Percentiles rank a stretch among this genome's conserved stretches.
Evolutionary conservation across 2,888 invertebrate genomes (phyloP).

Genomic region (Omphaloscelis lunosa): DNA sequence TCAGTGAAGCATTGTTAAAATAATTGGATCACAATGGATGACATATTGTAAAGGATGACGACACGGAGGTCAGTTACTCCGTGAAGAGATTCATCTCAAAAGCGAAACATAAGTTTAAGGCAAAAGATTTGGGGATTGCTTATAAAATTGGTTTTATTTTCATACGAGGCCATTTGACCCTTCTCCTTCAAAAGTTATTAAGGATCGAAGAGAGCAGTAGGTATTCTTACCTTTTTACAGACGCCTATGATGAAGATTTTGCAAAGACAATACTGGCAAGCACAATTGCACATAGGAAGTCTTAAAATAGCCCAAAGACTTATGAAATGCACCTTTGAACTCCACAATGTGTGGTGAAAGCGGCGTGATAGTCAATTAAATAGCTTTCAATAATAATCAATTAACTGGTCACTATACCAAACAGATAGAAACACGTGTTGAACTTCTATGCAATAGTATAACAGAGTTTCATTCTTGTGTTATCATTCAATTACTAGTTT

Average conservation of each 20-base stretch:
- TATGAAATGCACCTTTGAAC: slow-evolving; percentile 36
- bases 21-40: slow-evolving; percentile 41
- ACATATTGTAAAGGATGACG: slow-evolving; percentile 14
- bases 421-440: slow-evolving; percentile 44
- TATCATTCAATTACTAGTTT: slow-evolving; percentile 48
- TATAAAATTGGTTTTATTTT: neutral
- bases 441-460: slow-evolving; percentile 51
- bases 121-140: neutral
- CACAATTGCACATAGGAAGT: neutral
- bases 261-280: neutral
- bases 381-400: slow-evolving; percentile 33
- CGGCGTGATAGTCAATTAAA: slow-evolving; percentile 32
- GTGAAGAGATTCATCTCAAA: neutral
- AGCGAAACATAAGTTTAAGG: neutral
- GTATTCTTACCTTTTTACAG: neutral
- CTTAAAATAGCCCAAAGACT: slow-evolving; percentile 6
- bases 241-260: neutral
- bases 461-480: slow-evolving; percentile 41
- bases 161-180: neutral
- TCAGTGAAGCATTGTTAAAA: slow-evolving; percentile 12
- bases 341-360: slow-evolving; percentile 12
- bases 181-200: neutral
- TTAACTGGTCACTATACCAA: slow-evolving; percentile 21
- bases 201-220: neutral
- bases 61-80: slow-evolving; percentile 4